Evolutionary conservation across 2,797 vertebrate genomes (phyloP), one percentile per base, ranked within the genome.

Genomic region (Pangasius djambal): DNA sequence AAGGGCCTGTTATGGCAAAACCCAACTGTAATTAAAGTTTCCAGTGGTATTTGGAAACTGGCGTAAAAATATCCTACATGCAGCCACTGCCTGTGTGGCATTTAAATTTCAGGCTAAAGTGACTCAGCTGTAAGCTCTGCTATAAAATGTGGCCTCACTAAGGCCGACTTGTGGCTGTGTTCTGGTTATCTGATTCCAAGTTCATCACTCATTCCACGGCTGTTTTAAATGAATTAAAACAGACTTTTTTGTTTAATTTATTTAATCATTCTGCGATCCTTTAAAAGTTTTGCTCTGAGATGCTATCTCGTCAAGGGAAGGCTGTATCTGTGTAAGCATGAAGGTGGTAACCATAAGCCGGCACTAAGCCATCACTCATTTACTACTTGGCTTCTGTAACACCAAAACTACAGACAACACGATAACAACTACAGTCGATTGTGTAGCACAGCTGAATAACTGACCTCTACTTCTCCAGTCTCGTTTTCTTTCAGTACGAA

Each of bases 401-500:
- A 8, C 2, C 34, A 44, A 7, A n/a, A 28, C 59, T 4, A 1
- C 40, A 65, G 15, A 63, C 22, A 1, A 8, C 40, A 63, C 31
- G 0, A 44, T 25, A 65, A 83, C 12, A 63, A 44, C 0, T 44
- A 83, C 59, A 52, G 31, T 44, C 28, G 16, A 67, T n/a, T 40
- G 37, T 63, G 65, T 81, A 37, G 13, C 22, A 57, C 13, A 7
- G 57, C n/a, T 37, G 3, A 77, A 87, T 22, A 10, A 40, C 93
- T 61, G 91, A 99, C 99, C 97, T 99, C 97, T 44, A 99, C 99
- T 70, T 99, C 99, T 88, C 96, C 98, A 0, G 97, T 99, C 91
- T 99, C 98, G 0, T 99, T 99, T 93, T 99, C 99, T 92, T 99
- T 99, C 63, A 99, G 96, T 92, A 98, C 97, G 6, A 99, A 99